phyloP scores from a whole-genome alignment of 37 sponge, comb jelly and placozoan genomes.

The Ianthella basta region DNA sequence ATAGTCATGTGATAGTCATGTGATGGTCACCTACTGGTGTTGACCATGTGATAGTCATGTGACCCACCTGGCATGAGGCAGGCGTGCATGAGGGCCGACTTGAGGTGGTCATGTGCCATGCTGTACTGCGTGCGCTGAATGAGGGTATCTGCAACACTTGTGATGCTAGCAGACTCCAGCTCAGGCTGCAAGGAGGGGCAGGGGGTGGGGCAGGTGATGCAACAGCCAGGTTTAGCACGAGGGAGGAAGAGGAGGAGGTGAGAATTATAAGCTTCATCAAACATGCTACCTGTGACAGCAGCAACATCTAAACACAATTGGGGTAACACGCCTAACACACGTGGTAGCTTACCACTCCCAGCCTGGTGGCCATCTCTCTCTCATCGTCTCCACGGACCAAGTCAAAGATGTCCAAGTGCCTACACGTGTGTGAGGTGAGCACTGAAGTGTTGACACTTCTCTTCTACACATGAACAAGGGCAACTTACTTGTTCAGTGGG shows the following conservation, averaged over 20 bases:
- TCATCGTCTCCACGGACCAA: slow-evolving; percentile 78
- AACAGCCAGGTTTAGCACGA: neutral
- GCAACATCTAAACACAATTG: no score
- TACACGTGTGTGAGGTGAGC: neutral
- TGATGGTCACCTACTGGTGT: no score
- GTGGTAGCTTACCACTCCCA: slow-evolving; percentile 60
- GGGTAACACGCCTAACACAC: no score
- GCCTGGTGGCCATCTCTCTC: slow-evolving; percentile 59
- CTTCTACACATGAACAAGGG: no score
- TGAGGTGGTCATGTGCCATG: slow-evolving; percentile 23
- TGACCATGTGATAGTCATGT: no score
- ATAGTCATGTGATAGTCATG: no score
- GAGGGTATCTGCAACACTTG: slow-evolving; percentile 17
- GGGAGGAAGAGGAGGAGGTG: neutral
- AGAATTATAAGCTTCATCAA: no score
- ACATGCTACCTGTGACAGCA: no score
- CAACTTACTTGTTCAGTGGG: slow-evolving; percentile 72
- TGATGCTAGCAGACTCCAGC: neutral
- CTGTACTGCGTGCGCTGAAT: slow-evolving; percentile 18
- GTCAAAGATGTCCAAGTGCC: slow-evolving; percentile 84
- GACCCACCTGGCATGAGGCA: slow-evolving; percentile 13
- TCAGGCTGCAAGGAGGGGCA: slow-evolving; percentile 4
- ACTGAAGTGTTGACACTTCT: neutral
- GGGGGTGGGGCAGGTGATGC: neutral
- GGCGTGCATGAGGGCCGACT: neutral